Conservation (phyloP, 1,140 invertebrate genomes). For the Caerostris extrusa region DNA sequence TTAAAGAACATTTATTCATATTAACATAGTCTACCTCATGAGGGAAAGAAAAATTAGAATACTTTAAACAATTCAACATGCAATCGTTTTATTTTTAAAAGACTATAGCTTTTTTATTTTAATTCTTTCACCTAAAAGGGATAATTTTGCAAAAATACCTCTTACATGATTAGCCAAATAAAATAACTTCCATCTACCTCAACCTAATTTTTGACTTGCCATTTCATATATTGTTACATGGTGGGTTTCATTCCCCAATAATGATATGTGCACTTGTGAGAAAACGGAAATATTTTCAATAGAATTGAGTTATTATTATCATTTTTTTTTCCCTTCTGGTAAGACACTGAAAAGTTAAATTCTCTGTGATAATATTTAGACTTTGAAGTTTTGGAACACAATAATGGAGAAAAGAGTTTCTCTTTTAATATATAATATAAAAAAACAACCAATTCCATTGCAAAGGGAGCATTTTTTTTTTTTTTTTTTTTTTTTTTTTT, state of each 20-base stretch:
- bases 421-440: too few relatives aligned
- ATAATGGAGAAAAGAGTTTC: neutral
- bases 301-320: neutral
- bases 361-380: conserved; percentile 3
- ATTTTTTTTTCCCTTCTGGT: neutral
- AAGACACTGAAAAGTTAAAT: neutral
- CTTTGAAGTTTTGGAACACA: neutral
- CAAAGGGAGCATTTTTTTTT: too few relatives aligned
- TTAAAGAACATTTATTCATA: conserved; percentile 5
- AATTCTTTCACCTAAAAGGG: neutral
- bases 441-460: too few relatives aligned
- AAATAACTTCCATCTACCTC: conserved; percentile 63
- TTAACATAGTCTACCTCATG: conserved; percentile 71
- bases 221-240: conserved; percentile 46
- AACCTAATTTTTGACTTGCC: conserved; percentile 57
- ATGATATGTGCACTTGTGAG: neutral
- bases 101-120: neutral
- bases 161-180: conserved; percentile 11
- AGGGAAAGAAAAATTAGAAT: neutral
- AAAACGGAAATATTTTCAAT: neutral
- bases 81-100: neutral
- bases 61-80: neutral
- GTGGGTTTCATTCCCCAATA: neutral
- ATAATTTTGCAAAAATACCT: conserved; percentile 43
- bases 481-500: too few relatives aligned